Conservation (phyloP, 1,140 invertebrate species). For the Pseudoatta argentina region DNA sequence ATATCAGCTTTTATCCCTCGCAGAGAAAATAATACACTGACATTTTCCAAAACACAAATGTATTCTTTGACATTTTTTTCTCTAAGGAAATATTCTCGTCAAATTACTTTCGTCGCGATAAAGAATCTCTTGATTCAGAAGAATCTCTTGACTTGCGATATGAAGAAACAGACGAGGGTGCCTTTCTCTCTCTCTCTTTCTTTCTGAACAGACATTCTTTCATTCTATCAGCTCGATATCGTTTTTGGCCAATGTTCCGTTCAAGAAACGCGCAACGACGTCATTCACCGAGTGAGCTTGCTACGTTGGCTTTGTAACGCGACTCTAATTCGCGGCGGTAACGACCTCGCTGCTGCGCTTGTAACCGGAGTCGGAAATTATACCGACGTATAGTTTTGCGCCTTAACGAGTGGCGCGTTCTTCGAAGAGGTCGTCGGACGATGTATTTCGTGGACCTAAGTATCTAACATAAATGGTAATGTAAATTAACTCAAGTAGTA, state of each 20-base stretch:
- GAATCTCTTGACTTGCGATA: neutral
- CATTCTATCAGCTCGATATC: neutral
- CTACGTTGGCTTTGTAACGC: constrained; percentile 36
- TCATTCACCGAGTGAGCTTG: neutral
- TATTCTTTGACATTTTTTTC: neutral
- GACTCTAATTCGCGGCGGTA: constrained; percentile 42
- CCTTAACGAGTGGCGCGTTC: constrained; percentile 43
- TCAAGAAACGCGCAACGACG: constrained; percentile 12
- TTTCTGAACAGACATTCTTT: neutral
- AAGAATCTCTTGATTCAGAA: neutral
- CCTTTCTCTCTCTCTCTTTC: neutral
- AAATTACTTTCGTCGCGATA: constrained; percentile 22
- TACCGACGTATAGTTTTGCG: constrained; percentile 47
- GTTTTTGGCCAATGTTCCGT: constrained; percentile 7
- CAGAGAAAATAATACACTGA: neutral
- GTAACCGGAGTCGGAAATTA: constrained; percentile 50
- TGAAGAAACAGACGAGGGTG: neutral
- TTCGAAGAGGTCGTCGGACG: constrained; percentile 25
- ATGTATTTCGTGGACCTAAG: neutral
- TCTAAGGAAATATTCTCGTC: neutral
- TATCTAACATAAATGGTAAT: constrained; percentile 36
- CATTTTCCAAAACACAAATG: neutral
- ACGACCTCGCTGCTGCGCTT: constrained; percentile 23
- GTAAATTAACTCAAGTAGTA: constrained; percentile 14
- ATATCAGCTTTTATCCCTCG: constrained; percentile 11